phyloP scores from a whole-genome alignment of 1,140 invertebrate genomes.

The Drosophila leontia region DNA sequence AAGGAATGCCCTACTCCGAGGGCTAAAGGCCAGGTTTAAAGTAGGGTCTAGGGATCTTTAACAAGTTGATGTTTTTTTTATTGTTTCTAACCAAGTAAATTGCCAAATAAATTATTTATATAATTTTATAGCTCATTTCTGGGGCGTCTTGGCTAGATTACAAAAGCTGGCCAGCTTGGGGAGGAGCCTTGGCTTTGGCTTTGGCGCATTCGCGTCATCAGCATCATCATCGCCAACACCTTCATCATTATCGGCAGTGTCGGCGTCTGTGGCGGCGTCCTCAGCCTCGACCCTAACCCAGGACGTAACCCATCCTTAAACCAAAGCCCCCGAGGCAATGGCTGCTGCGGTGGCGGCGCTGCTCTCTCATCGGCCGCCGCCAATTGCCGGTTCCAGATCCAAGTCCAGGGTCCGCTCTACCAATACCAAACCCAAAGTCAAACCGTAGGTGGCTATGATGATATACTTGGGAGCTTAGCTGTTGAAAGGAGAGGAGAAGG shows the following conservation, averaged over 20 bases:
- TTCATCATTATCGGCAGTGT: conserved; percentile 77
- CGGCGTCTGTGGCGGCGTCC: conserved; percentile 47
- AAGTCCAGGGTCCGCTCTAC: neutral
- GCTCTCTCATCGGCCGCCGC: conserved; percentile 26
- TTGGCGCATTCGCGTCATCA: conserved; percentile 75
- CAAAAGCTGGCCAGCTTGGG: neutral
- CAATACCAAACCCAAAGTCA: conserved; percentile 6
- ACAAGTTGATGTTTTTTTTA: too few relatives aligned
- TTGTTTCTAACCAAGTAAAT: too few relatives aligned
- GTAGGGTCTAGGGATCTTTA: too few relatives aligned
- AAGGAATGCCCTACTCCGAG: conserved; percentile 51
- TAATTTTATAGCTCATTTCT: neutral
- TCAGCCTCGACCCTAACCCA: neutral
- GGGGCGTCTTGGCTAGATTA: neutral
- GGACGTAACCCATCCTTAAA: conserved; percentile 19
- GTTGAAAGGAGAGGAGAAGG: conserved; percentile 50
- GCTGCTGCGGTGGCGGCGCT: conserved; percentile 23
- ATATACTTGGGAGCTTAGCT: conserved; percentile 74
- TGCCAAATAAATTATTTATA: too few relatives aligned
- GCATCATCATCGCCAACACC: conserved; percentile 81
- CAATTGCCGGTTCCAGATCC: neutral
- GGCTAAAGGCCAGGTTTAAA: neutral
- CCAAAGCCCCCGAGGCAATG: conserved; percentile 26
- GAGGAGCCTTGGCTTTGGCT: conserved; percentile 12
- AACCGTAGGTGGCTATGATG: conserved; percentile 82